These are phyloP conservation scores for Mellivora capensis DNA, from an alignment of 2,113 vertebrate species.

Conservation along the genomic window DNA sequence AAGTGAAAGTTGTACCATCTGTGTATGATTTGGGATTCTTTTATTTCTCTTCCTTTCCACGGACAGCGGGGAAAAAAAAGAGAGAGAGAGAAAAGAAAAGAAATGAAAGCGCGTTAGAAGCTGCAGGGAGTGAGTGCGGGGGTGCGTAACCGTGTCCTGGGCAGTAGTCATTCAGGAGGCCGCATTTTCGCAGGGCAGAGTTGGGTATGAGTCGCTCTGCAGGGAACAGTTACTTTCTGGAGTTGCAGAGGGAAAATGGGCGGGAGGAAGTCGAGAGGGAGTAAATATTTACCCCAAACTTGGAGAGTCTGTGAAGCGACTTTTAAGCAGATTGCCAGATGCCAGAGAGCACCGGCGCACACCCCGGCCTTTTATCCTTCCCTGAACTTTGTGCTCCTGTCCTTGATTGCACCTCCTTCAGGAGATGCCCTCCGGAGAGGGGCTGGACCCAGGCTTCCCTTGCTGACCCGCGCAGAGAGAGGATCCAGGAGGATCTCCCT, in stretches of 20 bases:
- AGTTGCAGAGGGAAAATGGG: background rate
- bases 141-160: background rate
- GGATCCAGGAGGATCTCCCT: background rate
- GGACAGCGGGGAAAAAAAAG: background rate
- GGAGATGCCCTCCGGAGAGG: background rate
- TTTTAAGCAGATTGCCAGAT: constrained; percentile 27
- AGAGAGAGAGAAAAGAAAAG: background rate
- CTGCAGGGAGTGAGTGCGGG: background rate
- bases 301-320: constrained; percentile 42
- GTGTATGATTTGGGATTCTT: constrained; percentile 44
- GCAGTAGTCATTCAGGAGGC: background rate
- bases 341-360: background rate
- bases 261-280: constrained; percentile 17
- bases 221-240: constrained; percentile 42
- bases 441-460: background rate
- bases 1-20: constrained; percentile 70
- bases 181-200: background rate
- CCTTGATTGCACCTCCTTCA: background rate
- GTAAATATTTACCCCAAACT: constrained; percentile 39
- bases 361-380: background rate
- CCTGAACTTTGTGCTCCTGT: background rate
- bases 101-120: background rate
- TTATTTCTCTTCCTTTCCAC: constrained; percentile 47
- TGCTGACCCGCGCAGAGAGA: constrained; percentile 16
- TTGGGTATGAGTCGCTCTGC: background rate